Evolutionary conservation across 2,888 invertebrate genomes (phyloP), one percentile per base, ranked within the genome.

Genomic region (Drosophila dives): DNA sequence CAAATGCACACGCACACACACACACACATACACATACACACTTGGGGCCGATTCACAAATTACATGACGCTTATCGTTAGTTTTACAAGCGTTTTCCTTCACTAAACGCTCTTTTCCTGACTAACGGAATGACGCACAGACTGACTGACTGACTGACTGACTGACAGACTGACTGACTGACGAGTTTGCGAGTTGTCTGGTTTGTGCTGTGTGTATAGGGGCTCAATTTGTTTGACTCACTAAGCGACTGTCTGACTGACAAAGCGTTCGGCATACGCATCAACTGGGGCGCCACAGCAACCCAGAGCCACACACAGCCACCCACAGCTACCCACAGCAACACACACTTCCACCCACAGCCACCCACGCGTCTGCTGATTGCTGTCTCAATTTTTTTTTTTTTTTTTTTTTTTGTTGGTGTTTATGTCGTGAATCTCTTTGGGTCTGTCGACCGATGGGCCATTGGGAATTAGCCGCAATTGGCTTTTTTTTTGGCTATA

Each of bases 41-140:
- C 34, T 23, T 45, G 23, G 45, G 45, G 45, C 23, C 69, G 70
- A 56, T 79, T 79, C 79, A 78, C 69, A 82, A 78, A 82, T 82
- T 73, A 82, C 83, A 79, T 76, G 76, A 67, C 80, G 80, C 80
- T 77, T 77, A 82, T 79, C 81, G 83, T 81, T 81, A 81, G 80
- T 81, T 81, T 81, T 81, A 81, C 81, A 82, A 81, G 82, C 80
- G 66, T 80, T 58, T 77, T 75, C 76, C 76, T 68, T 45, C 63
- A 42, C 54, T 68, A 64, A 76, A 72, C 67, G 64, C 55, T 63
- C 64, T 63, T 64, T 75, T 63, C 68, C 80, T 58, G 58, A 48
- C 53, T 42, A 40, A 20, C 51, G 45, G 34, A 65, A 63, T 66
- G 34, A 20, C 59, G 54, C 29, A 32, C 51, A 49, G 56, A 38